Percentiles rank a stretch among this genome's conserved stretches.
Evolutionary conservation across 53 echinoderm and acorn worm genomes (phyloP).

Genomic region (Antedon mediterranea): DNA sequence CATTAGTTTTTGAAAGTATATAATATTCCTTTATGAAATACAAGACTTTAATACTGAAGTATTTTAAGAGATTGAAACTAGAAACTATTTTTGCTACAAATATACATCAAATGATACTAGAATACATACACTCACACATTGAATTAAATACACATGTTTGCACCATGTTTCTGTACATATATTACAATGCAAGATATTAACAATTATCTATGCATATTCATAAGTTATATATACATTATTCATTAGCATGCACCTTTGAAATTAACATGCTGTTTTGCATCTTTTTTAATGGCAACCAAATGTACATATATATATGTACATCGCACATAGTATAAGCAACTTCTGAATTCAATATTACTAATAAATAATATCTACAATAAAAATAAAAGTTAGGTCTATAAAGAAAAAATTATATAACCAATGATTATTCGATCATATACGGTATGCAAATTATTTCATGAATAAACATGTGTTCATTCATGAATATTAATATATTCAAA

Average conservation of each 20-base stretch:
- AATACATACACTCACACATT: too few relatives aligned
- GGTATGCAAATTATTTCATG: background rate
- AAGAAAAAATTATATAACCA: background rate
- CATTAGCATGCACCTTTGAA: background rate
- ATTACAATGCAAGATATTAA: background rate
- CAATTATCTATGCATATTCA: background rate
- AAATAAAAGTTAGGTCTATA: background rate
- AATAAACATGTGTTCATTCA: background rate
- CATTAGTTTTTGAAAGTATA: background rate
- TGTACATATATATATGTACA: background rate
- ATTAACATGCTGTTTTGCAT: background rate
- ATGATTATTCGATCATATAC: too few relatives aligned
- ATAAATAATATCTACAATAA: background rate
- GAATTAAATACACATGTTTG: background rate
- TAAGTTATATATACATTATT: background rate
- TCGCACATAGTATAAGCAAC: background rate
- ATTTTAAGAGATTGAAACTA: background rate
- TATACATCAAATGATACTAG: background rate
- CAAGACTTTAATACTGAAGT: background rate
- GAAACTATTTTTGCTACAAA: background rate
- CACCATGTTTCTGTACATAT: background rate
- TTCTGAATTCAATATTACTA: background rate
- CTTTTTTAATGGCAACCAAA: background rate
- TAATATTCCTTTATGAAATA: background rate
- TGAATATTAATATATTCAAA: background rate